These are phyloP conservation scores for Corythornis madagascariensis DNA, from an alignment of 2,113 vertebrate genomes.

Conservation along the genomic window DNA sequence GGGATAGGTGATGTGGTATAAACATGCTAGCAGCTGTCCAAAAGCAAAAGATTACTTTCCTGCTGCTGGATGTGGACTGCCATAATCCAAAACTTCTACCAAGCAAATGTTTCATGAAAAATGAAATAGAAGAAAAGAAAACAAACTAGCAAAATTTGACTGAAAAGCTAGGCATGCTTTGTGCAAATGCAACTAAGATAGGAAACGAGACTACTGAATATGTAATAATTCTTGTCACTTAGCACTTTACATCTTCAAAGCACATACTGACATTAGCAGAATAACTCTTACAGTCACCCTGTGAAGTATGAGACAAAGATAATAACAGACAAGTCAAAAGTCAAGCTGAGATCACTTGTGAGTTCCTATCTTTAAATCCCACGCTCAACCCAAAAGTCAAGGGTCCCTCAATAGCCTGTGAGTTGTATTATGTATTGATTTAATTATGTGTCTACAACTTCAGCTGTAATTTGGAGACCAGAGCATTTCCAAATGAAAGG, in stretches of 20 bases:
- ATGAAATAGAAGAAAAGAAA: not conserved
- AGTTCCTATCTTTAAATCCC: not conserved
- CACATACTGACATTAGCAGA: not conserved
- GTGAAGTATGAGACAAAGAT: not conserved
- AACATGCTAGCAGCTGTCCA: not conserved
- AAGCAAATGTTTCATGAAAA: not conserved
- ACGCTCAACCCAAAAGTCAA: accelerated
- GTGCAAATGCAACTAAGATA: not conserved
- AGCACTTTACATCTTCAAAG: not conserved
- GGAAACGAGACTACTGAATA: not conserved
- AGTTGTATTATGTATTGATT: not conserved
- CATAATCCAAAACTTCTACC: not conserved
- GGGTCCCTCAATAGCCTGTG: not conserved
- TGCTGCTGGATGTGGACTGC: not conserved
- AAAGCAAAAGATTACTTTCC: not conserved
- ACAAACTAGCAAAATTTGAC: not conserved
- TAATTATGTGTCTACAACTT: not conserved
- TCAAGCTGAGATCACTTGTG: not conserved
- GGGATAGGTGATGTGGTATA: not conserved
- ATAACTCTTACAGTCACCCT: not conserved
- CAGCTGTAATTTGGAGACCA: not conserved
- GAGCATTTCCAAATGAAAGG: not conserved
- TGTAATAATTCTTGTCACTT: not conserved
- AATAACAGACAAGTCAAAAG: not conserved
- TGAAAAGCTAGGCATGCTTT: not conserved